These are phyloP conservation scores for Shinisaurus crocodilurus DNA, from an alignment of 2,113 vertebrate species.

Conservation along the genomic window DNA sequence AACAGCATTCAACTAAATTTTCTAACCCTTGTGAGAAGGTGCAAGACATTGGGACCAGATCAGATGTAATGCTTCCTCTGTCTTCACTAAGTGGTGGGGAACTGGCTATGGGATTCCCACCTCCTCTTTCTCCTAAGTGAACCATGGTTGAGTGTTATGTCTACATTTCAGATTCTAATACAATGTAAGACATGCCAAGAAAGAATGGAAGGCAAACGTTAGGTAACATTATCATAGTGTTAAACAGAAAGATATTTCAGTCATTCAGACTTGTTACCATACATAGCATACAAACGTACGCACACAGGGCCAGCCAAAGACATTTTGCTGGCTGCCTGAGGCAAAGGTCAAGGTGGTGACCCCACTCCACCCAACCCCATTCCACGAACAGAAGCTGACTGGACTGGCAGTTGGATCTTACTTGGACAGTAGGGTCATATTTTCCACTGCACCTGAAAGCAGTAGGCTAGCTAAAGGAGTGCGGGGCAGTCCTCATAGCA, in stretches of 20 bases:
- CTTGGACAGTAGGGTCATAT: no score
- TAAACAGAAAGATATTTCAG: neutral
- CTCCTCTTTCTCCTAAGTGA: neutral
- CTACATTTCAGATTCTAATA: neutral
- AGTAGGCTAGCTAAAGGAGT: no score
- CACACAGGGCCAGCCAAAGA: neutral
- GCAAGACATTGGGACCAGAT: neutral
- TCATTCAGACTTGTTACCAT: neutral
- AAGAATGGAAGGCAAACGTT: neutral
- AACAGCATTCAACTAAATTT: neutral
- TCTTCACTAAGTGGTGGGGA: neutral
- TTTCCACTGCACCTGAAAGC: no score
- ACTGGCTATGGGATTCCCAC: neutral
- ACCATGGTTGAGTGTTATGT: neutral
- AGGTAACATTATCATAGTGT: neutral
- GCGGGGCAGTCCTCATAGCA: no score
- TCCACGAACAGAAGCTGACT: no score
- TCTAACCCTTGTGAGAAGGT: neutral
- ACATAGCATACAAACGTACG: neutral
- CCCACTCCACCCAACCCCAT: no score
- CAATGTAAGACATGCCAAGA: neutral
- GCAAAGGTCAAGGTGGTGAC: neutral
- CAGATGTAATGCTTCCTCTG: neutral
- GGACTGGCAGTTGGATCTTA: no score
- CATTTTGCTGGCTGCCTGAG: neutral